phyloP scores from a whole-genome alignment of 2,888 invertebrate genomes.

The Andrena camellia region DNA sequence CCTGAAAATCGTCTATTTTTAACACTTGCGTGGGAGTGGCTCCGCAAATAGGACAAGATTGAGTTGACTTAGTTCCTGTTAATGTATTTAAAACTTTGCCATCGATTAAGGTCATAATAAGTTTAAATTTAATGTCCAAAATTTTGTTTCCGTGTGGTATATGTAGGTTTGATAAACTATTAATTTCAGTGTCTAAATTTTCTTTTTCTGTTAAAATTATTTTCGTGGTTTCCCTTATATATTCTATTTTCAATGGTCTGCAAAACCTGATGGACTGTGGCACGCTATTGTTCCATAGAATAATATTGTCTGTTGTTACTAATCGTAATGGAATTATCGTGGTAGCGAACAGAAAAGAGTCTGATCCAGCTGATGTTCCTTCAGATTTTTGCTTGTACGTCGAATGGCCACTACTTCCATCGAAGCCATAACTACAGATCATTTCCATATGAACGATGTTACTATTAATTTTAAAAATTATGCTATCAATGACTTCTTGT shows the following conservation, averaged over 20 bases:
- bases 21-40: neutral
- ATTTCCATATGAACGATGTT: neutral
- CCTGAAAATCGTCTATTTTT: neutral
- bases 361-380: neutral
- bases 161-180: neutral
- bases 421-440: slow-evolving; percentile 1
- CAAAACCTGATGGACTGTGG: slow-evolving; percentile 5
- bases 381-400: slow-evolving; percentile 11
- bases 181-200: neutral
- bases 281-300: slow-evolving; percentile 2
- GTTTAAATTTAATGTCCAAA: slow-evolving; percentile 8
- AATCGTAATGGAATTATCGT: neutral
- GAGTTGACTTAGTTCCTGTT: neutral
- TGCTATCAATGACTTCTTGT: neutral
- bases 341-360: neutral
- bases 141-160: neutral
- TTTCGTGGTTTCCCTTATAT: slow-evolving; percentile 5
- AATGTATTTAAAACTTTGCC: slow-evolving; percentile 10
- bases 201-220: neutral
- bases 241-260: slow-evolving; percentile 16
- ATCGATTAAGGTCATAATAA: slow-evolving; percentile 6
- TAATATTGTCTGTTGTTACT: slow-evolving; percentile 1
- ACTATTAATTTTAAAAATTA: neutral
- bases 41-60: slow-evolving; percentile 1
- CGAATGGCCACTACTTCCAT: slow-evolving; percentile 4